Base-by-base conservation (phyloP, 2,113 vertebrate genomes). In the Myiagra hebetior region DNA sequence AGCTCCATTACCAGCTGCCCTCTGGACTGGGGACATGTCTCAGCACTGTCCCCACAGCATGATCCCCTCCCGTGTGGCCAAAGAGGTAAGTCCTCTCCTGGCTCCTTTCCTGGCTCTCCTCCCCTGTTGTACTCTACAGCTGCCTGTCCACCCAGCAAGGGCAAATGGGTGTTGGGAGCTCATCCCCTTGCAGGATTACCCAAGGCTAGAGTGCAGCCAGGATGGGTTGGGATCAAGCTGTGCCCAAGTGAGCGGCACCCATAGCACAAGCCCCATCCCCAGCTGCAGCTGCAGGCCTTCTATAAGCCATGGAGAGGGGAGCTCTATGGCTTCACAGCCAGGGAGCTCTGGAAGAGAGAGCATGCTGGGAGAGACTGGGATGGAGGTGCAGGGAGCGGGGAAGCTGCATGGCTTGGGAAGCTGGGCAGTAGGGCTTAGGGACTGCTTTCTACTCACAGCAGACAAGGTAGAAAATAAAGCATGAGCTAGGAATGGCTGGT, bases 361-460 rank as follows among this genome's bases (percentile, higher is more conserved):
- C 15, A 50, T 4, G 0, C 19, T 1, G 0, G 42, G 56, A 67
- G 22, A 75, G 20, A 20, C 12, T 19, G 30, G 26, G 26, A 30
- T 35, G 30, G 57, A 88, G 33, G 15, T 10, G 11, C 42, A 68
- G 37, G 57, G 15, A 57, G 9, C 1, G 1, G 18, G 13, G 42
- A 86, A 77, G 59, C 16, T 49, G 24, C 21, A 39, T 0, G 3
- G 5, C 27, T 69, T 62, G 27, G 46, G 7, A 65, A 52, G 11
- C 7, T 18, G 33, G 68, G n/a, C 17, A 69, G 28, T 62, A 57
- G 39, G 12, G 21, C 16, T 86, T 19, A 53, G 46, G n/a, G 39
- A 15, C 70, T 59, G 28, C 35, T 87, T 87, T 87, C 42, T 82
- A 7, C 30, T 80, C 59, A 59, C 63, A 77, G 10, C 18, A 82